A percentile compares a stretch with the other conserved stretches of the same genome.
phyloP scores from a whole-genome alignment of 1,140 invertebrate genomes.

The Sycobia sp. region DNA sequence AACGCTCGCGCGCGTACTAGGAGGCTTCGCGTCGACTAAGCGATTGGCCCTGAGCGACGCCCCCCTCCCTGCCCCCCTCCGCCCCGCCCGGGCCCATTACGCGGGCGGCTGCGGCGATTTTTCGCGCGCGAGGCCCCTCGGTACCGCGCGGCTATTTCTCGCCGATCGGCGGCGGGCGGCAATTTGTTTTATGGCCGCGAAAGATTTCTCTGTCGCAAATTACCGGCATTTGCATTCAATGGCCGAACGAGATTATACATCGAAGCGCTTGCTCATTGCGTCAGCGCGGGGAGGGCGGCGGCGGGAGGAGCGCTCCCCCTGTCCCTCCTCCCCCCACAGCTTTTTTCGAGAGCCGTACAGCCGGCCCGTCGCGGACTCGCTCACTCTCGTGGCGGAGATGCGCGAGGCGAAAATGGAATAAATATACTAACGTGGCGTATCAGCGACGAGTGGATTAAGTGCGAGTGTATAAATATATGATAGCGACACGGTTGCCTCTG shows the following conservation, averaged over 20 bases:
- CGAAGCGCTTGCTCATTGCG: not conserved
- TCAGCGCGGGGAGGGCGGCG: not conserved
- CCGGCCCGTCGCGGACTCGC: too few relatives aligned
- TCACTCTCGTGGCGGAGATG: too few relatives aligned
- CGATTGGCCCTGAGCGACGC: constrained; percentile 11
- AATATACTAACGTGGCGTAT: too few relatives aligned
- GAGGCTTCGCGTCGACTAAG: not conserved
- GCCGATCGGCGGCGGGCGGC: not conserved
- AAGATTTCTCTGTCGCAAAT: not conserved
- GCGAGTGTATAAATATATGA: constrained; percentile 12
- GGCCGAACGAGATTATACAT: not conserved
- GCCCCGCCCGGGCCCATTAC: constrained; percentile 7
- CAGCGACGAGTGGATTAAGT: constrained; percentile 19
- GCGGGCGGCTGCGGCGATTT: not conserved
- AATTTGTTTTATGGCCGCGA: constrained; percentile 2
- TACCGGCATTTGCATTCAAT: constrained; percentile 8
- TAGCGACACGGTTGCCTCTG: constrained; percentile 13
- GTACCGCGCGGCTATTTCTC: not conserved
- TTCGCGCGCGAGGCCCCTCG: not conserved
- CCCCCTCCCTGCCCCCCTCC: not conserved
- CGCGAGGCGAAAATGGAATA: too few relatives aligned
- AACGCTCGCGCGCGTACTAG: constrained; percentile 11
- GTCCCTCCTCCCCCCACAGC: too few relatives aligned
- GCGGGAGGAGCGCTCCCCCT: too few relatives aligned
- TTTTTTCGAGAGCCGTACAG: too few relatives aligned